Conservation (phyloP, 2,888 invertebrate genomes). For the Nephrotoma flavescens region DNA sequence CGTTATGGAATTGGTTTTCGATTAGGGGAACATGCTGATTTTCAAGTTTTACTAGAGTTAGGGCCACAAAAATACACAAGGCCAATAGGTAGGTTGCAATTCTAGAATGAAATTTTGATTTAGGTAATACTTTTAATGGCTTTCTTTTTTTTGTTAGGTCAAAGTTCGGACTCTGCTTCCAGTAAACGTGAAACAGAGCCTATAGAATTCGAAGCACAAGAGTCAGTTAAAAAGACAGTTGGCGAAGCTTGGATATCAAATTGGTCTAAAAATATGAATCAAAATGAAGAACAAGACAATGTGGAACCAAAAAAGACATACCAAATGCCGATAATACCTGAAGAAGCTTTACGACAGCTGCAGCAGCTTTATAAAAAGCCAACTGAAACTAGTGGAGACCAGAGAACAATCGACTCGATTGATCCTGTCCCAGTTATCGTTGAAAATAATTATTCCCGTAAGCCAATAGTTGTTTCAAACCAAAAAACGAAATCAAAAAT, state of each 20-base stretch:
- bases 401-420: background rate
- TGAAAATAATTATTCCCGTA: background rate
- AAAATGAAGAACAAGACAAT: constrained; percentile 7
- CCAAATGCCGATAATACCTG: constrained; percentile 30
- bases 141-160: background rate
- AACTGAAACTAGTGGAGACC: background rate
- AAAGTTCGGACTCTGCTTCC: constrained; percentile 18
- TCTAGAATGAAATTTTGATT: background rate
- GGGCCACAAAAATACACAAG: constrained; percentile 66
- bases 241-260: constrained; percentile 40
- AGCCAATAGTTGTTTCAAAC: constrained; percentile 23
- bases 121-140: background rate
- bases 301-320: constrained; percentile 13
- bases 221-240: constrained; percentile 27
- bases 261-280: constrained; percentile 40
- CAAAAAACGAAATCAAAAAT: constrained; percentile 35
- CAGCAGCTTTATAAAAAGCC: constrained; percentile 22
- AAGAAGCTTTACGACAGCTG: constrained; percentile 26
- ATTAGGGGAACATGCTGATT: constrained; percentile 66
- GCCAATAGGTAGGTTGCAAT: constrained; percentile 36
- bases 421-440: background rate
- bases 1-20: constrained; percentile 66
- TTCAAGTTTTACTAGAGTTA: constrained; percentile 59
- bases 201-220: constrained; percentile 16
- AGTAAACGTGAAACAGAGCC: constrained; percentile 26